Percentiles rank a stretch among this genome's conserved stretches.
Evolutionary conservation across 1,140 invertebrate genomes (phyloP).

Genomic region (Pseudomyrmex sp.): DNA sequence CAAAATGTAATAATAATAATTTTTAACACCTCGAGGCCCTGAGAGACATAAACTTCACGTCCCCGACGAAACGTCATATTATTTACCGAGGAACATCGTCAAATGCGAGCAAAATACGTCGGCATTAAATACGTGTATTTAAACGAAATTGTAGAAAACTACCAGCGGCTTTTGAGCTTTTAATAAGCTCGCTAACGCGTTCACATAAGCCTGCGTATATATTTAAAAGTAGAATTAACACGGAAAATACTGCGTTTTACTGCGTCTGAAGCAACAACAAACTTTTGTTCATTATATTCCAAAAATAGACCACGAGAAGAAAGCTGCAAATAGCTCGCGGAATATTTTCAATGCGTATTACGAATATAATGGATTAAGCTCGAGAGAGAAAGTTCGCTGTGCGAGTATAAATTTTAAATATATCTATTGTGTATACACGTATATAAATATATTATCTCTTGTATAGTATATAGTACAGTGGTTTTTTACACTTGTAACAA

Average conservation of each 20-base stretch:
- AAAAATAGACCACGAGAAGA: constrained; percentile 37
- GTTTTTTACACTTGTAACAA: too few species aligned
- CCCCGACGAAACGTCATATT: too few species aligned
- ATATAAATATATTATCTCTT: too few species aligned
- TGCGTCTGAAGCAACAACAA: not conserved
- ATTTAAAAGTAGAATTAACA: not conserved
- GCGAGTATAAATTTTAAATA: not conserved
- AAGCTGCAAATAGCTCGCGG: not conserved
- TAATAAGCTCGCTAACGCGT: not conserved
- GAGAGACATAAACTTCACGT: too few species aligned
- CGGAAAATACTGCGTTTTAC: constrained; percentile 1
- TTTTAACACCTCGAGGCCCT: too few species aligned
- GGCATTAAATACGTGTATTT: not conserved
- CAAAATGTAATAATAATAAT: too few species aligned
- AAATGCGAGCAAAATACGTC: too few species aligned
- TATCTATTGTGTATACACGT: not conserved
- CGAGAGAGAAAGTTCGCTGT: not conserved
- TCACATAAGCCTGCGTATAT: not conserved
- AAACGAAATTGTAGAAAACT: constrained; percentile 4
- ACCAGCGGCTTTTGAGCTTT: constrained; percentile 10
- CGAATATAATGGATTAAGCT: not conserved
- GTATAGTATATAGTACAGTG: too few species aligned
- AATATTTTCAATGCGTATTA: constrained; percentile 16
- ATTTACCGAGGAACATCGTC: too few species aligned
- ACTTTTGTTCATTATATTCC: constrained; percentile 12